phyloP scores from a whole-genome alignment of 2,797 vertebrate species.

The Macropodus opercularis region DNA sequence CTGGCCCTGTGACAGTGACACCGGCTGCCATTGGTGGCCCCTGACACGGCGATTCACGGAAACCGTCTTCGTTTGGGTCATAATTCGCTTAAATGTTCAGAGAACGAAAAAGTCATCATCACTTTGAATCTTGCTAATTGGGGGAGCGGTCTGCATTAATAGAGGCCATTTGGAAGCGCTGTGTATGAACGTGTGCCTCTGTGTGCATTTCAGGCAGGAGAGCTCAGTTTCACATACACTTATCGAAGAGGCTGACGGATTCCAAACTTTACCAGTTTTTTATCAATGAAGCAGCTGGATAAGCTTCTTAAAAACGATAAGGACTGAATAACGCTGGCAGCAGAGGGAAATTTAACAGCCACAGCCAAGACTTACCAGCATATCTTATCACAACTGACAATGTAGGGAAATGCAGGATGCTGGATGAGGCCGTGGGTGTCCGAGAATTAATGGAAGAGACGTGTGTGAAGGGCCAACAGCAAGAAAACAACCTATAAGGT shows the following conservation, averaged over 20 bases:
- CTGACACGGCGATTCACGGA: constrained; percentile 83
- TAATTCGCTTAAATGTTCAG: constrained; percentile 92
- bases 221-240: constrained; percentile 50
- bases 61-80: constrained; percentile 90
- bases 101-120: constrained; percentile 95
- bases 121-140: constrained; percentile 90
- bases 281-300: constrained; percentile 55
- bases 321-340: constrained; percentile 66
- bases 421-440: constrained; percentile 8
- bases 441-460: constrained; percentile 9
- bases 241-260: constrained; percentile 37
- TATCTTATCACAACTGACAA: constrained; percentile 54
- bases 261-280: constrained; percentile 50
- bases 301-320: constrained; percentile 67
- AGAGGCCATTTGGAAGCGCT: constrained; percentile 86
- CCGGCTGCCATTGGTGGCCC: constrained; percentile 88
- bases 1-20: constrained; percentile 90
- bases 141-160: constrained; percentile 89
- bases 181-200: constrained; percentile 50
- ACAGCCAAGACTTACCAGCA: constrained; percentile 28
- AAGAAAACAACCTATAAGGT: constrained; percentile 47
- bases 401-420: constrained; percentile 35
- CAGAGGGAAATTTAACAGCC: constrained; percentile 33
- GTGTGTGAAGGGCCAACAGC: constrained; percentile 42
- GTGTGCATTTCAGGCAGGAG: constrained; percentile 5